Evolutionary conservation across 2,113 vertebrate genomes (phyloP).

Genomic region (Rhabdomys dilectus): DNA sequence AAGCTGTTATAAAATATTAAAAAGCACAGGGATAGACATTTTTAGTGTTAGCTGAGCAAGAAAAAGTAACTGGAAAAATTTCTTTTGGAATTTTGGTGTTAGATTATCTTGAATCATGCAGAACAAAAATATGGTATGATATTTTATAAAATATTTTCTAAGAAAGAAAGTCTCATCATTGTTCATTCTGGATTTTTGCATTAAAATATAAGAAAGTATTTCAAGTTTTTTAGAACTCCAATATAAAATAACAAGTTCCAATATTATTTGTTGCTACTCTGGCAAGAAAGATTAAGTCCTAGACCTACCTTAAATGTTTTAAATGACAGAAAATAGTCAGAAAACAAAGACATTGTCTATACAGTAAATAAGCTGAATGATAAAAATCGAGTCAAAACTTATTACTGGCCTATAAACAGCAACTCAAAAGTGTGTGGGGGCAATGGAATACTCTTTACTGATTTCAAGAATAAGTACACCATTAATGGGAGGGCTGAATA

Average conservation of each 20-base stretch:
- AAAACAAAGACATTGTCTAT: background rate
- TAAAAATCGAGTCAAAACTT: background rate
- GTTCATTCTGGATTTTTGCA: background rate
- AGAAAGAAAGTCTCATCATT: background rate
- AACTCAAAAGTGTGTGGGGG: background rate
- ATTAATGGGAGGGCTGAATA: slow-evolving; percentile 52
- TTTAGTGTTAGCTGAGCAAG: background rate
- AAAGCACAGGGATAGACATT: background rate
- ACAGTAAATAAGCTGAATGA: slow-evolving; percentile 21
- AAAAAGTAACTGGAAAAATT: background rate
- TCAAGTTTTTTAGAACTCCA: background rate
- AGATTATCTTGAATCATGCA: background rate
- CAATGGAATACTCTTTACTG: slow-evolving; percentile 42
- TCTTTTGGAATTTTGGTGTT: slow-evolving; percentile 24
- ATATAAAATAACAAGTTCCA: slow-evolving; percentile 14
- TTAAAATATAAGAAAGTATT: background rate
- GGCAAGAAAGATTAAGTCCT: background rate
- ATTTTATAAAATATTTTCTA: slow-evolving; percentile 51
- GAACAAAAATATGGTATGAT: background rate
- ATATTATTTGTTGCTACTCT: background rate
- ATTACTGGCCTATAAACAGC: background rate
- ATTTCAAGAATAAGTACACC: slow-evolving; percentile 59
- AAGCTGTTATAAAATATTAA: slow-evolving; percentile 22
- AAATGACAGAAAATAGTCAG: background rate
- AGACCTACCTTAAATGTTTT: background rate